Evolutionary conservation across 2,888 invertebrate genomes (phyloP), one percentile per base, ranked within the genome.

Genomic region (Steinernema carpocapsae): DNA sequence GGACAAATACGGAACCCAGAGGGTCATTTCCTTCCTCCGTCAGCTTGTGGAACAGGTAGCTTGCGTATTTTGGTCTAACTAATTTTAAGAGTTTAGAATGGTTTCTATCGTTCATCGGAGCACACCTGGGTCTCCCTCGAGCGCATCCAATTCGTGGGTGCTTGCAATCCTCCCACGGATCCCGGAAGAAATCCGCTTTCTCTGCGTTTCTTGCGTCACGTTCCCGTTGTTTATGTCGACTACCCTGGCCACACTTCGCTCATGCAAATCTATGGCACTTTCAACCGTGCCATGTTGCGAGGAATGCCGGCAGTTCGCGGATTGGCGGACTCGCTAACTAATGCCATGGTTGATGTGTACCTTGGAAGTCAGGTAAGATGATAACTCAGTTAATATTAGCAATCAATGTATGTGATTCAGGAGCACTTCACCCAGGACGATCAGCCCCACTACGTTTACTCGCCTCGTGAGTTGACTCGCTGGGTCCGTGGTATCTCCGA

Each of bases 391-490:
- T 3, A n/a, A 14, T 70, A 17, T 26, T 24, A n/a, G 14, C 24
- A 2, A 6, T 46, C 3, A n/a, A 14, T 70, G 10, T 26, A 12
- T 12, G 14, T 42, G 45, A 17, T 45, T 70, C 76, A 90, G 90
- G 97, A 97, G 88, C 91, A 93, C 73, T 99, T 99, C 89, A 99
- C 99, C 0, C 97, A 97, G 89, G 99, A 99, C 89, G 97, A 97
- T 95, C 99, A 99, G 89, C 99, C 99, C 0, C 99, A 99, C 89
- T 99, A 99, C 88, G 97, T 99, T 0, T 99, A 99, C 90, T 97
- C 97, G 74, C 99, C 99, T 12, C 89, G 91, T 85, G 99, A 99
- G 90, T 94, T 99, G 95, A 99, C 99, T 0, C 91, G 99, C 87
- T 99, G 99, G 99, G 97, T 99, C 73, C 92, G 99, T 77, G 99